These are phyloP conservation scores for Apantesis nais DNA, from an alignment of 2,888 invertebrate genomes.

Conservation along the genomic window DNA sequence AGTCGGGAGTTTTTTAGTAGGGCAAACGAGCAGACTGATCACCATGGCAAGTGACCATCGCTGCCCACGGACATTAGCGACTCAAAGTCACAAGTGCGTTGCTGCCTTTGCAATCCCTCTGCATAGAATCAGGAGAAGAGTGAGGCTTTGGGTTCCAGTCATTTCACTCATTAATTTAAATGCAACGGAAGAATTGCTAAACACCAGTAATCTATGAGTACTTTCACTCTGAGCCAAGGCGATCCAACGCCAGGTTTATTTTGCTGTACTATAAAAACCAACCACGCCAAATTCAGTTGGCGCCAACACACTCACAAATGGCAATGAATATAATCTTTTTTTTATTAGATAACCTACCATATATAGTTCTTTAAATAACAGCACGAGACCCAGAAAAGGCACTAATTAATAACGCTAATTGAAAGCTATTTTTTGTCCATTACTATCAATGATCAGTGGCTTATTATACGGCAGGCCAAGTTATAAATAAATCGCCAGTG, in stretches of 20 bases:
- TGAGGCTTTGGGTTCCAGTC: too few relatives aligned
- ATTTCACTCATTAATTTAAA: too few relatives aligned
- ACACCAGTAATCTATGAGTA: too few relatives aligned
- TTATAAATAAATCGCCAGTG: conserved; percentile 41
- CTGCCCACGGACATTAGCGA: too few relatives aligned
- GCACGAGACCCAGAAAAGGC: conserved; percentile 5
- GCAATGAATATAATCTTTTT: conserved; percentile 5
- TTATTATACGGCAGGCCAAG: conserved; percentile 19
- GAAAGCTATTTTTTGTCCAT: conserved; percentile 27
- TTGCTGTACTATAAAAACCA: neutral
- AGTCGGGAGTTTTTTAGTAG: too few relatives aligned
- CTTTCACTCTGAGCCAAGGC: too few relatives aligned
- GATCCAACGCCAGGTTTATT: neutral
- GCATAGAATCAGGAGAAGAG: too few relatives aligned
- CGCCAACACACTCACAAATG: neutral
- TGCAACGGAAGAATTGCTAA: too few relatives aligned
- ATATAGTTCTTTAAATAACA: conserved; percentile 4
- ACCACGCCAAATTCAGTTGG: conserved; percentile 3
- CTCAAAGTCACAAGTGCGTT: too few relatives aligned
- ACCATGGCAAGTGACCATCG: too few relatives aligned
- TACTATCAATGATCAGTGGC: conserved; percentile 25
- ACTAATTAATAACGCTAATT: conserved; percentile 18
- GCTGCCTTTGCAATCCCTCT: too few relatives aligned
- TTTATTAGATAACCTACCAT: neutral
- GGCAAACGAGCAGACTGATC: neutral